Base-by-base conservation (phyloP, 2,113 vertebrate species). In the Holacanthus passer region DNA sequence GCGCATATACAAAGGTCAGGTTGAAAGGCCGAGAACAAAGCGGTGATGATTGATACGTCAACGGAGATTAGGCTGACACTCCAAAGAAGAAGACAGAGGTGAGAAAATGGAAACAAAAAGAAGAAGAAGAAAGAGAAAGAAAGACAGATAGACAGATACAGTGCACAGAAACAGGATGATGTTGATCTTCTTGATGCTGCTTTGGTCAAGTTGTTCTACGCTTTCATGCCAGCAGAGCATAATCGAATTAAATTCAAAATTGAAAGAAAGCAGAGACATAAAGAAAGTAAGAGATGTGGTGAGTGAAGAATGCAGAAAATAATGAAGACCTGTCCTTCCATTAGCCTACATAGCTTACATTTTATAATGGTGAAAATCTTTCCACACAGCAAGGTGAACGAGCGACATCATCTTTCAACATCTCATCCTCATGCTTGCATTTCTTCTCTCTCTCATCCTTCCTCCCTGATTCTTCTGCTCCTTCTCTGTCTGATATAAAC, bases 31-130 rank as follows among this genome's bases (percentile, higher is more conserved):
- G 39, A 77, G 73, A 73, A 87, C 78, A 91, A 93, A 87, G 85
- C 72, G 11, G 53, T 1, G 75, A 63, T 84, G 86, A 94, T 81
- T 86, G 88, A 94, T 85, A 50, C 11, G 75, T 91, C 90, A 79
- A 2, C 39, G 75, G 71, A 77, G 68, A 83, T 92, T 87, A 89
- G 53, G 43, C 64, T 78, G 79, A 85, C 62, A 50, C 76, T 65
- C 79, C 67, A 77, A 82, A 84, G 72, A 47, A 16, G 56, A 78
- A 78, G 32, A 43, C 1, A 27, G 71, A 74, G 77, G 55, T n/a
- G 60, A 65, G n/a, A 37, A 7, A 72, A 67, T 0, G 1, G 58
- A 27, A 53, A 16, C 39, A 82, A 65, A 37, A n/a, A n/a, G n/a
- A n/a, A 69, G 41, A 53, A 29, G 37, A 68, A 48, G 47, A 27